Percentiles rank a stretch among this genome's conserved stretches.
Conservation (phyloP, 2,888 invertebrate species). For the Cetonia aurata region DNA sequence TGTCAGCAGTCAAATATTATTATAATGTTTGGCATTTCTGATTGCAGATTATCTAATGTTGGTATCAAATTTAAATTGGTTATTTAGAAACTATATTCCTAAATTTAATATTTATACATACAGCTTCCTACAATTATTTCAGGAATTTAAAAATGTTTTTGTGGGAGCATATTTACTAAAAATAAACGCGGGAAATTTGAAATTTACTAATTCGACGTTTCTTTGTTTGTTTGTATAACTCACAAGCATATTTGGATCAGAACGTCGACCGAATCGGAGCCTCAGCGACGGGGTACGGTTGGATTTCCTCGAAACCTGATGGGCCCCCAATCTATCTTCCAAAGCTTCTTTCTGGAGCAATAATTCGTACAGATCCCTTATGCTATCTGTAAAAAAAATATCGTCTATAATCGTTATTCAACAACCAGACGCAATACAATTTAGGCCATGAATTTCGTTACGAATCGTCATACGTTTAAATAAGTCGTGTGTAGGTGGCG, state of each 20-base stretch:
- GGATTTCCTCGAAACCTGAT: conserved; percentile 81
- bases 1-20: not conserved
- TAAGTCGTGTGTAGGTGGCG: too few species aligned
- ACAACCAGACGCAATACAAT: not conserved
- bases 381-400: conserved; percentile 59
- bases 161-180: too few species aligned
- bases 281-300: conserved; percentile 82
- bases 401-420: not conserved
- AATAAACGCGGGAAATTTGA: not conserved
- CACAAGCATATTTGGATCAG: conserved; percentile 76
- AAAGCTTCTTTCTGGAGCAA: conserved; percentile 75
- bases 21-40: not conserved
- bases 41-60: too few species aligned
- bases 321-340: conserved; percentile 72
- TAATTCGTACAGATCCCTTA: conserved; percentile 73
- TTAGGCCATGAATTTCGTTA: not conserved
- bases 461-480: too few species aligned
- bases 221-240: conserved; percentile 44
- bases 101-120: too few species aligned
- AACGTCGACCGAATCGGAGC: conserved; percentile 82
- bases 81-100: too few species aligned
- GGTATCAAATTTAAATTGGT: too few species aligned
- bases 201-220: too few species aligned
- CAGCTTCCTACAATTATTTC: too few species aligned
- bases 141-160: too few species aligned